Conservation (phyloP, 2,888 invertebrate genomes). For the Diaprepes abbreviatus region DNA sequence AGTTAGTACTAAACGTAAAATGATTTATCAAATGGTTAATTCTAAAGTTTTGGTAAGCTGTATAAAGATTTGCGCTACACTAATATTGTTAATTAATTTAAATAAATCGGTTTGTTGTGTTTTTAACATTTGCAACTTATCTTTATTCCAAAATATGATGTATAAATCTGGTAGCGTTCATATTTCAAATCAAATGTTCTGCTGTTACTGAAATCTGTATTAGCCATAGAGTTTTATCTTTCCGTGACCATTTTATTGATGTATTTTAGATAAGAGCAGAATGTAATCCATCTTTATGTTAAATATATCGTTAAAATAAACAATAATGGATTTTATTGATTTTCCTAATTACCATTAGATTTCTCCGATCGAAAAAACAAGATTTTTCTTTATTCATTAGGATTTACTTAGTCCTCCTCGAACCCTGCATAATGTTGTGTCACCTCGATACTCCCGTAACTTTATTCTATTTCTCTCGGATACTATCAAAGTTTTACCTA, state of each 20-base stretch:
- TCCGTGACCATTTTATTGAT: conserved; percentile 60
- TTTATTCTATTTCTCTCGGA: too few species aligned
- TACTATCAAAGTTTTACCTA: too few species aligned
- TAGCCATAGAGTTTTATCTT: conserved; percentile 56
- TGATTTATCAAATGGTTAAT: conserved; percentile 62
- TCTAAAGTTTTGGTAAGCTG: conserved; percentile 55
- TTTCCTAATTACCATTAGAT: too few species aligned
- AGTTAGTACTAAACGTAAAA: conserved; percentile 63
- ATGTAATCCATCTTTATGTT: conserved; percentile 61
- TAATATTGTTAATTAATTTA: conserved; percentile 53
- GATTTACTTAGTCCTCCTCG: too few species aligned
- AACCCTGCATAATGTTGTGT: too few species aligned
- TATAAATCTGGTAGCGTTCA: conserved; percentile 51
- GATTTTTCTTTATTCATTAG: too few species aligned
- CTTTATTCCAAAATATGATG: conserved; percentile 14
- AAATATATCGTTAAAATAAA: conserved; percentile 60
- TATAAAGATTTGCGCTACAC: conserved; percentile 64
- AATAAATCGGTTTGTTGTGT: conserved; percentile 22
- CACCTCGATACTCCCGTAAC: too few species aligned
- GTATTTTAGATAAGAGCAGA: conserved; percentile 61
- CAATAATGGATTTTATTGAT: too few species aligned
- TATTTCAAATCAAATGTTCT: conserved; percentile 57
- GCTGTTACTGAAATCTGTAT: conserved; percentile 58
- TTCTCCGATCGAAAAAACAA: too few species aligned
- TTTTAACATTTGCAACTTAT: conserved; percentile 11